phyloP scores from a whole-genome alignment of 2,888 invertebrate genomes.

The Cotesia congregata region DNA sequence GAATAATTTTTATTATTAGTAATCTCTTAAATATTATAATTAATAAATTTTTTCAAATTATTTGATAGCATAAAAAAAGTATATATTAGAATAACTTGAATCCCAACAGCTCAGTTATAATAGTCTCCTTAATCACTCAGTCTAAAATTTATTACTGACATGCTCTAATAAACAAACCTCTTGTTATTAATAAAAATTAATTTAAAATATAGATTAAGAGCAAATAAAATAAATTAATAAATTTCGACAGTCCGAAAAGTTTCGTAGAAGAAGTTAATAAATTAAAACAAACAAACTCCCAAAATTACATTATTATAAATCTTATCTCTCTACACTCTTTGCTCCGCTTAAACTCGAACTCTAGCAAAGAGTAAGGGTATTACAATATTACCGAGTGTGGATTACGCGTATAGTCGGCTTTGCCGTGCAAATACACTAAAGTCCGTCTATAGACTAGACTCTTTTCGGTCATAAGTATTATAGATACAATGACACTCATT shows the following conservation, averaged over 20 bases:
- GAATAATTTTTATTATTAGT: no score
- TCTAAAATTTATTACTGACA: not conserved
- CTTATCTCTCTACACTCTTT: not conserved
- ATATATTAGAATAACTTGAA: no score
- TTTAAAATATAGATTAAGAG: slow-evolving; percentile 1
- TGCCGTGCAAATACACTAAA: slow-evolving; percentile 15
- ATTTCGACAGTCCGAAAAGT: not conserved
- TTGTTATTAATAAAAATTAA: slow-evolving; percentile 10
- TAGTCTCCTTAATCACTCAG: not conserved
- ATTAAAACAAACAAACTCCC: slow-evolving; percentile 11
- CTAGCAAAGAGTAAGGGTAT: not conserved
- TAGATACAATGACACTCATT: slow-evolving; percentile 31
- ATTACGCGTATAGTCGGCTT: not conserved
- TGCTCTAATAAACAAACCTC: not conserved
- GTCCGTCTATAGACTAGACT: not conserved
- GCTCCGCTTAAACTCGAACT: not conserved
- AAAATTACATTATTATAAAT: slow-evolving; percentile 2
- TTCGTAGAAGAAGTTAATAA: not conserved
- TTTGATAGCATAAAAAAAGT: no score
- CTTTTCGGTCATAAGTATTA: not conserved
- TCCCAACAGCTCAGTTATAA: no score
- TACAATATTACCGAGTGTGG: slow-evolving; percentile 3
- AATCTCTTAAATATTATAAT: no score
- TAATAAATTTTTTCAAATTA: no score
- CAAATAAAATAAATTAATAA: slow-evolving; percentile 1